A percentile compares a stretch with the other conserved stretches of the same genome.
phyloP scores from a whole-genome alignment of 2,797 vertebrate genomes.

The Spea hammondii region DNA sequence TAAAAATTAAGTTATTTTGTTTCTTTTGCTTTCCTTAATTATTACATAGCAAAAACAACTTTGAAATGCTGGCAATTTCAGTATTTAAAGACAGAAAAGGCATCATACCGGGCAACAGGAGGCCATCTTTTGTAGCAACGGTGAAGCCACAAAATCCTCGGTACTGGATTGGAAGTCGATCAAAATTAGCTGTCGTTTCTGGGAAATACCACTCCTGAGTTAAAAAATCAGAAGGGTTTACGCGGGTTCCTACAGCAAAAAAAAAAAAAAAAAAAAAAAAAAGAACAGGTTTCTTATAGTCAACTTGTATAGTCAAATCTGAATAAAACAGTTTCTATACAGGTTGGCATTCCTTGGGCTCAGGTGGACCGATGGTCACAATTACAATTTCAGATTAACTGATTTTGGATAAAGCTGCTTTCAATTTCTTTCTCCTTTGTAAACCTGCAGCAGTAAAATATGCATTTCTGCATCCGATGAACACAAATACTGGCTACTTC shows the following conservation, averaged over 20 bases:
- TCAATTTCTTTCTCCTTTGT: no score
- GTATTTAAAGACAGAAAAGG: neutral
- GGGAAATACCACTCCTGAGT: constrained; percentile 84
- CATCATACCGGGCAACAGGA: constrained; percentile 81
- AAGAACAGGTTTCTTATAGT: neutral
- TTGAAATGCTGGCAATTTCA: no score
- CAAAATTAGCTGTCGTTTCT: constrained; percentile 70
- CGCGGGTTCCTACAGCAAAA: constrained; percentile 68
- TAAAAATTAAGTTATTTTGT: no score
- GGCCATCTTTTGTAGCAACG: constrained; percentile 76
- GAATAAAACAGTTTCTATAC: neutral
- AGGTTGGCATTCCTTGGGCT: neutral
- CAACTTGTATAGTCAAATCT: no score
- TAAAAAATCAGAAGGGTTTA: constrained; percentile 68
- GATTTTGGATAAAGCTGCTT: no score
- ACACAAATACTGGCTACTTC: no score
- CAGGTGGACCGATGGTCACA: no score
- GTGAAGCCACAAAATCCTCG: constrained; percentile 80
- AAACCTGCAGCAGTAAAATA: no score
- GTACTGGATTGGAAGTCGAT: constrained; percentile 77
- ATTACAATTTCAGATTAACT: no score
- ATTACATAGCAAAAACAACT: no score
- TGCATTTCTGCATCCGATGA: no score
- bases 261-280: constrained; percentile 46
- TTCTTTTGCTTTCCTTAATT: no score